These are phyloP conservation scores for Zeus faber DNA, from an alignment of 2,113 vertebrate genomes.

Conservation along the genomic window DNA sequence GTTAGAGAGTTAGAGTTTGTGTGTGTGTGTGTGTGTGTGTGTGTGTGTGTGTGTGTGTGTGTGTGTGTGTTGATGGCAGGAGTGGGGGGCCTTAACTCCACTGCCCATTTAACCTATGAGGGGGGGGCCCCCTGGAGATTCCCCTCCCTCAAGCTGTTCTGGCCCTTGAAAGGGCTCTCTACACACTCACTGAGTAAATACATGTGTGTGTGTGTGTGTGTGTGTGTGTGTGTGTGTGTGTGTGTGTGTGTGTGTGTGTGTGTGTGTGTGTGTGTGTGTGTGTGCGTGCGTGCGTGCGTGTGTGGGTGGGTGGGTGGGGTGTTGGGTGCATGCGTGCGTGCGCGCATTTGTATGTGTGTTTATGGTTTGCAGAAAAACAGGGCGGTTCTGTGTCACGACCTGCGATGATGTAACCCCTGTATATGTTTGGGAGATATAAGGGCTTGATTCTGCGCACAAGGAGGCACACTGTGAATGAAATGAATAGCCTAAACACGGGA, in stretches of 20 bases:
- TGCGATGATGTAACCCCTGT: slow-evolving; percentile 45
- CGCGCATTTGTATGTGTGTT: slow-evolving; percentile 11
- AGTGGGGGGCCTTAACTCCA: slow-evolving; percentile 1
- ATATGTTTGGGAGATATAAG: slow-evolving; percentile 38
- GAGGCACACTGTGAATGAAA: slow-evolving; percentile 12
- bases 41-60: slow-evolving; percentile 11
- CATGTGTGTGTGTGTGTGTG: slow-evolving; percentile 13
- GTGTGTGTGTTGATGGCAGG: slow-evolving; percentile 10
- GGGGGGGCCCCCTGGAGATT: background rate
- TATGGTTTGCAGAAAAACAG: slow-evolving; percentile 20
- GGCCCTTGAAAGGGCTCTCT: slow-evolving; percentile 6
- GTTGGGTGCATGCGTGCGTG: slow-evolving; percentile 3
- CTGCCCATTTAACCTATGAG: slow-evolving; percentile 20
- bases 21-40: slow-evolving; percentile 19
- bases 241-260: slow-evolving; percentile 7
- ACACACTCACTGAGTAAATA: background rate
- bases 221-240: background rate
- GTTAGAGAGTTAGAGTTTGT: too few relatives aligned
- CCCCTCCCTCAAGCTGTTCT: background rate
- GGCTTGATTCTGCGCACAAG: slow-evolving; percentile 31
- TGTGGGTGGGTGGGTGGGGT: slow-evolving; percentile 13
- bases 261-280: background rate
- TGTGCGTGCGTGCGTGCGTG: background rate
- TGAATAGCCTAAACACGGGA: slow-evolving; percentile 30
- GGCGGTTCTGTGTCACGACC: slow-evolving; percentile 31